phyloP scores from a whole-genome alignment of 1,140 invertebrate genomes.

The Pseudomyrmex flavicornis region DNA sequence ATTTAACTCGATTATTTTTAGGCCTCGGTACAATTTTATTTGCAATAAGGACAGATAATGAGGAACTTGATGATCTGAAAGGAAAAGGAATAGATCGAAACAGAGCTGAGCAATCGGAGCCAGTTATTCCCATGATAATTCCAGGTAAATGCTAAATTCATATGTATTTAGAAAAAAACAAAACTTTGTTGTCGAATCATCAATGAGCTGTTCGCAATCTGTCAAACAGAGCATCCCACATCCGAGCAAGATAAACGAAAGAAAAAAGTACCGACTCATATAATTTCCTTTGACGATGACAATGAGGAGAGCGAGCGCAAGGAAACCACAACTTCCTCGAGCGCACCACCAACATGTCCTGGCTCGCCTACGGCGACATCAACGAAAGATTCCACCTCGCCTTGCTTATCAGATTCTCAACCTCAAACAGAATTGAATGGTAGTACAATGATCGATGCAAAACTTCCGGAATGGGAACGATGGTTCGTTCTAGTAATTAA shows the following conservation, averaged over 20 bases:
- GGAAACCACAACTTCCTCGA: slow-evolving; percentile 79
- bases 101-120: slow-evolving; percentile 83
- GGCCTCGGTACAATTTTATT: slow-evolving; percentile 94
- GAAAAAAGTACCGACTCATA: slow-evolving; percentile 87
- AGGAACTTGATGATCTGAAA: slow-evolving; percentile 89
- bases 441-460: slow-evolving; percentile 46
- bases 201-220: slow-evolving; percentile 9
- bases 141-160: slow-evolving; percentile 68
- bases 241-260: slow-evolving; percentile 85
- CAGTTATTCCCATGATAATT: slow-evolving; percentile 84
- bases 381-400: slow-evolving; percentile 75
- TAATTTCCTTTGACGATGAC: slow-evolving; percentile 89
- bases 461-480: slow-evolving; percentile 74
- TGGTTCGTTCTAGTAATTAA: slow-evolving; percentile 58
- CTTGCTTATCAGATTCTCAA: slow-evolving; percentile 70
- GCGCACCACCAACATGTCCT: slow-evolving; percentile 88
- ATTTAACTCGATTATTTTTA: slow-evolving; percentile 81
- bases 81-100: slow-evolving; percentile 78
- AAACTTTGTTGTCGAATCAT: background rate
- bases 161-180: too few species aligned
- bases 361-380: slow-evolving; percentile 86
- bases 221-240: slow-evolving; percentile 81
- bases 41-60: slow-evolving; percentile 95
- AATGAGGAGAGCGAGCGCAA: slow-evolving; percentile 75
- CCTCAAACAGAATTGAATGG: slow-evolving; percentile 63